phyloP scores from a whole-genome alignment of 2,113 vertebrate species.

The Morone chrysops region DNA sequence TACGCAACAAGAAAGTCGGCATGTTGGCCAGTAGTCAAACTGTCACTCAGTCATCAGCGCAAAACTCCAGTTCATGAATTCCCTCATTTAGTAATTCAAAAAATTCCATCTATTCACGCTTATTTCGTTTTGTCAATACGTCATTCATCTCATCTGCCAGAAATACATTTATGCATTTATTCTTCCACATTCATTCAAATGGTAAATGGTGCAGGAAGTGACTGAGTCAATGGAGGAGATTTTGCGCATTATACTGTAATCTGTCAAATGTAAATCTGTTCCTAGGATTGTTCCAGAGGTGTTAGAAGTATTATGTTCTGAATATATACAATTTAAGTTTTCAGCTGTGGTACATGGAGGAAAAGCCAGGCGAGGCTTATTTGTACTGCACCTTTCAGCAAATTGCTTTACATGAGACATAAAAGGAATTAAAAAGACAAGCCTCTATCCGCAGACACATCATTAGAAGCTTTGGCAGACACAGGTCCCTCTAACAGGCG shows the following conservation, averaged over 20 bases:
- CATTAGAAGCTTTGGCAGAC: conserved; percentile 22
- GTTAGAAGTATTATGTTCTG: background rate
- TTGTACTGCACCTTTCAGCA: background rate
- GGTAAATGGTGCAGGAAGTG: conserved; percentile 22
- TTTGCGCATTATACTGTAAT: conserved; percentile 21
- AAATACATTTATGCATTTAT: conserved; percentile 35
- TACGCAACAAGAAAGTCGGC: conserved; percentile 4
- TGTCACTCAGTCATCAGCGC: conserved; percentile 13
- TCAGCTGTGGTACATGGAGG: conserved; percentile 9
- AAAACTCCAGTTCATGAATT: conserved; percentile 36
- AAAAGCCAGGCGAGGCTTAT: background rate
- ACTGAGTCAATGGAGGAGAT: conserved; percentile 21
- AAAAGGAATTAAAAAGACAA: background rate
- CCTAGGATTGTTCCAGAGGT: conserved; percentile 20
- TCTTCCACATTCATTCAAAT: conserved; percentile 20
- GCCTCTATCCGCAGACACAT: conserved; percentile 11
- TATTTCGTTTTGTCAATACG: background rate
- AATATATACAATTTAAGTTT: conserved; percentile 8
- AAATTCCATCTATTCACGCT: conserved; percentile 21
- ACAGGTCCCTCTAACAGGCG: conserved; percentile 43
- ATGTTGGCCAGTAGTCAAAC: conserved; percentile 29
- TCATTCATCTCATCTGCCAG: conserved; percentile 17
- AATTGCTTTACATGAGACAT: background rate
- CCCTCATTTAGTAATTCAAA: conserved; percentile 29
- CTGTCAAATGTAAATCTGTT: conserved; percentile 37